phyloP scores from a whole-genome alignment of 1,140 invertebrate species.

The Stegodyphus dumicola region DNA sequence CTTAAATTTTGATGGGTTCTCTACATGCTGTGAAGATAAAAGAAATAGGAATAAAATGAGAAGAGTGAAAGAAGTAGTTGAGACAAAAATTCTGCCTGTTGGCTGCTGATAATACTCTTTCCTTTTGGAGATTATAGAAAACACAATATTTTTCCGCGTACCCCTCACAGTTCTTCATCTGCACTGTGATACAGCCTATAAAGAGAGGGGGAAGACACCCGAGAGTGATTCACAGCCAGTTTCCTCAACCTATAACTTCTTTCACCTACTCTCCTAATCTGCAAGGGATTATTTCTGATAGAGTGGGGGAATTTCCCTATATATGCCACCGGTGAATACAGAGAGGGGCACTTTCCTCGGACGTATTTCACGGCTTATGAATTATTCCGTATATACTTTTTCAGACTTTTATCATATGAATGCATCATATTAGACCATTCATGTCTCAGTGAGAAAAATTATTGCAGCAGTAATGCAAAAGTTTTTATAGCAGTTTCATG shows the following conservation, averaged over 20 bases:
- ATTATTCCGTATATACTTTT: background rate
- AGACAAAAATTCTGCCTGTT: background rate
- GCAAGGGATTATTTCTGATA: conserved; percentile 28
- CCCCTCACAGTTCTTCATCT: background rate
- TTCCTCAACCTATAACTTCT: conserved; percentile 30
- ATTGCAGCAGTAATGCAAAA: no score
- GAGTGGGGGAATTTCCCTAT: conserved; percentile 17
- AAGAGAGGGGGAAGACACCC: background rate
- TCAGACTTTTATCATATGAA: background rate
- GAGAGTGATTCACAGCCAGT: conserved; percentile 14
- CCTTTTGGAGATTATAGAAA: conserved; percentile 1
- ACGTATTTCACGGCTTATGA: background rate
- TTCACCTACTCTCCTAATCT: conserved; percentile 30
- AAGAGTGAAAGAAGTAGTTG: no score
- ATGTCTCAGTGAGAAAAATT: no score
- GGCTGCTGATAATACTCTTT: conserved; percentile 6
- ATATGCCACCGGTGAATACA: conserved; percentile 16
- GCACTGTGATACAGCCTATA: conserved; percentile 7
- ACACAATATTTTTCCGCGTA: conserved; percentile 9
- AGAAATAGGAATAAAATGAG: no score
- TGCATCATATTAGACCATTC: background rate
- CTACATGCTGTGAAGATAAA: no score
- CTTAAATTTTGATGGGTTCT: no score
- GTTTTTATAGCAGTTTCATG: no score
- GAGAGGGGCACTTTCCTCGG: background rate